These are phyloP conservation scores for Mesembrinibis cayennensis DNA, from an alignment of 2,113 vertebrate species.

Conservation along the genomic window DNA sequence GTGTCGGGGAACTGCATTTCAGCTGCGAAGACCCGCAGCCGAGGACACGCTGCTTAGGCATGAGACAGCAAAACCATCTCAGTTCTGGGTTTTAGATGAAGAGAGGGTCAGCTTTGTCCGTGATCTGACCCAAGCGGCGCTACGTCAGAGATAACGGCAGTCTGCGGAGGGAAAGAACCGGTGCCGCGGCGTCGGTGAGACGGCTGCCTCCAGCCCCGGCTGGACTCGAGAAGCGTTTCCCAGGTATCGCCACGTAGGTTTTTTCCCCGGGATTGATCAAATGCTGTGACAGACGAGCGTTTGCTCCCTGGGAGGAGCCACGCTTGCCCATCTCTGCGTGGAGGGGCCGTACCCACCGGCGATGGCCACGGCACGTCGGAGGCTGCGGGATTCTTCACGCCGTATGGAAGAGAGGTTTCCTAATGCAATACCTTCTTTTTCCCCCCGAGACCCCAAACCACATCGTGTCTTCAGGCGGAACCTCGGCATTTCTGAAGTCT, in stretches of 20 bases:
- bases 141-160: rapidly evolving
- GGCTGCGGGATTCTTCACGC: neutral
- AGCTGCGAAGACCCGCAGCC: neutral
- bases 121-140: rapidly evolving
- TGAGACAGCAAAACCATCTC: neutral
- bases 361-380: rapidly evolving
- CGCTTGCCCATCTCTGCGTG: no score
- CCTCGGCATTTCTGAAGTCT: neutral
- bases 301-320: neutral
- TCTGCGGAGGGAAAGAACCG: neutral
- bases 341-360: neutral
- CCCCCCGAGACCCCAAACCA: neutral
- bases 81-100: rapidly evolving
- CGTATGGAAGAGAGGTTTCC: neutral
- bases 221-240: neutral
- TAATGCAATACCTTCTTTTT: neutral
- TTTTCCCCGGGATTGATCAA: neutral
- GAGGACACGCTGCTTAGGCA: neutral
- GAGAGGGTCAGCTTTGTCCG: neutral
- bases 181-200: no score
- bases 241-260: no score
- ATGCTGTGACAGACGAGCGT: neutral
- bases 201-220: neutral
- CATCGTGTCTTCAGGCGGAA: neutral
- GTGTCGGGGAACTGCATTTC: neutral